phyloP scores from a whole-genome alignment of 2,888 invertebrate species.

The Agrotis segetum region DNA sequence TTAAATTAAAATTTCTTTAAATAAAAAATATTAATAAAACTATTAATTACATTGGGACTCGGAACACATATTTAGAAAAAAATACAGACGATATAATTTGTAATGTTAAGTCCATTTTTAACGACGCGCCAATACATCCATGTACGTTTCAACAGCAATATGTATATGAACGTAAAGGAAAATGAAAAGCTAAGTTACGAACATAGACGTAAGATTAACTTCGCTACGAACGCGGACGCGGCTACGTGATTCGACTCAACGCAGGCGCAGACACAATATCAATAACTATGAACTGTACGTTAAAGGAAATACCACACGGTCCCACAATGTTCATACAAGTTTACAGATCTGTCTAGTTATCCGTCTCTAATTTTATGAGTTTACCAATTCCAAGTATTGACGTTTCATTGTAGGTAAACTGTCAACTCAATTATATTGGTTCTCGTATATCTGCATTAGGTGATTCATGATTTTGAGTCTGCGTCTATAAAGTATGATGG shows the following conservation, averaged over 20 bases:
- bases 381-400: conserved; percentile 27
- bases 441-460: not conserved
- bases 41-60: too few species aligned
- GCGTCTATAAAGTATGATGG: not conserved
- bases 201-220: not conserved
- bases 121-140: too few species aligned
- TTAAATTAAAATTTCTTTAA: too few species aligned
- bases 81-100: too few species aligned
- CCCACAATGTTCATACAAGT: conserved; percentile 23
- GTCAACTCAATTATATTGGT: not conserved
- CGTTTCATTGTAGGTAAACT: conserved; percentile 15
- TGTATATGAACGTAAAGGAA: not conserved
- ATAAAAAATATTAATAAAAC: too few species aligned
- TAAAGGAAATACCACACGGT: conserved; percentile 22
- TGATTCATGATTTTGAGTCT: conserved; percentile 27
- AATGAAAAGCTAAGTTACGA: conserved; percentile 4
- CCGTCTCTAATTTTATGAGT: conserved; percentile 16
- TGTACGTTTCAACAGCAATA: too few species aligned
- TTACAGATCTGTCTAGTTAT: conserved; percentile 8
- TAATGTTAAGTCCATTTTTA: too few species aligned
- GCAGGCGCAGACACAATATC: not conserved
- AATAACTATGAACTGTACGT: conserved; percentile 11
- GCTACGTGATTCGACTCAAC: conserved; percentile 9
- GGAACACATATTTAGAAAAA: too few species aligned
- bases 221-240: conserved; percentile 11